phyloP scores from a whole-genome alignment of 2,797 vertebrate species.

The Acomys russatus region DNA sequence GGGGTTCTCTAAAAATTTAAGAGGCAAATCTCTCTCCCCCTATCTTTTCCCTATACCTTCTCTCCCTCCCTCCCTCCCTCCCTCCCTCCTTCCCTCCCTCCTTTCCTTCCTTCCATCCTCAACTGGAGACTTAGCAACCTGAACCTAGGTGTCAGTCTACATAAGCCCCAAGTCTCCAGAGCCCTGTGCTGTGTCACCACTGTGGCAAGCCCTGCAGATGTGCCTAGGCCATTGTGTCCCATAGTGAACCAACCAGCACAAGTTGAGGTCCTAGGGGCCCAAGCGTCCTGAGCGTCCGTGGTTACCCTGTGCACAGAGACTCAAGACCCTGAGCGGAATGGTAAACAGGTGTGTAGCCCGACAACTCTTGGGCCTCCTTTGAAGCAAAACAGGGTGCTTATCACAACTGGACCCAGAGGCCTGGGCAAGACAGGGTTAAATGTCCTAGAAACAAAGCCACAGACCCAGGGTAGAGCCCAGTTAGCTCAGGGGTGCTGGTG shows the following conservation, averaged over 20 bases:
- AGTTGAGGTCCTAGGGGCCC: neutral
- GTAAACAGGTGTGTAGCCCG: neutral
- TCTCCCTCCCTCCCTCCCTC: neutral
- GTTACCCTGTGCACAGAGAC: neutral
- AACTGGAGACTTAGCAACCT: neutral
- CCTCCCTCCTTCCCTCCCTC: accelerated
- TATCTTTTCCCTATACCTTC: neutral
- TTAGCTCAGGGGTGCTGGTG: neutral
- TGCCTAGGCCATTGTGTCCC: neutral
- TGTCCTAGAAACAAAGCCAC: neutral
- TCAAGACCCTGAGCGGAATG: neutral
- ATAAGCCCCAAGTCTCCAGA: neutral
- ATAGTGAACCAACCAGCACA: neutral
- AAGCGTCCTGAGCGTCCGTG: neutral
- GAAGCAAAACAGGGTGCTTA: neutral
- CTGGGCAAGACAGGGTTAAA: neutral
- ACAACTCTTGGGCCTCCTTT: neutral
- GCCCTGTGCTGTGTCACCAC: neutral
- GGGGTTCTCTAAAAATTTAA: neutral
- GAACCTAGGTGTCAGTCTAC: neutral
- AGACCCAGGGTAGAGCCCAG: neutral
- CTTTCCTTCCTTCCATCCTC: neutral
- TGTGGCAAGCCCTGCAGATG: neutral
- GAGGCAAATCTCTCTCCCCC: neutral
- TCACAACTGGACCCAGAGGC: neutral